Evolutionary conservation across 2,888 invertebrate genomes (phyloP), one percentile per base, ranked within the genome.

Genomic region (Drosophila vallismaia): DNA sequence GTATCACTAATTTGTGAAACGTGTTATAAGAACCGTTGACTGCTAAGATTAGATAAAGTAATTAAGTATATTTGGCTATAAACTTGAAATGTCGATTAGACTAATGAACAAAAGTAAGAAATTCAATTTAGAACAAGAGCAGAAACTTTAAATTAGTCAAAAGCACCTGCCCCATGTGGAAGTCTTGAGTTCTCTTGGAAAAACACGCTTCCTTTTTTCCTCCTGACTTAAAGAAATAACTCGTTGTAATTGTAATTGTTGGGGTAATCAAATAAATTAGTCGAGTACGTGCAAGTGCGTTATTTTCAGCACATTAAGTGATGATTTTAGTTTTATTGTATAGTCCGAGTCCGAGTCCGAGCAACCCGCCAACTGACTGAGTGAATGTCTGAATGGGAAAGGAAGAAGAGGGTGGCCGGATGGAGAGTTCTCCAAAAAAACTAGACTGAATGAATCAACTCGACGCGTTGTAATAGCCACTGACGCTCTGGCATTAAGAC

Each of bases 221-320:
- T 42, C 19, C 12, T 7, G 14, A 3, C 5, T 7, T 9, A 29
- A 46, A 49, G 10, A 40, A 24, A 51, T 52, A 49, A 49, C 19
- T 10, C 29, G 40, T n/a, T 36, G 74, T 71, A 80, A 80, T 80
- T 84, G 86, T 73, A 44, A 54, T 33, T 33, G 33, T 10, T 7
- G 67, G 68, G 52, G 81, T 74, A 88, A 88, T 85, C 81, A 84
- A 84, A 81, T 86, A 86, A 85, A 88, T 84, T 86, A 86, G 77
- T 73, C 67, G 71, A 85, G 79, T 75, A 88, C 81, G 85, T 75
- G 81, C 76, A 86, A 83, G 77, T 80, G 81, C 68, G 81, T 86
- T 80, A 86, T 76, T 80, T 80, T 86, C 54, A 85, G 77, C 86
- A 75, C 77, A 79, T 87, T 82, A 71, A 82, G 84, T 73, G 77